Evolutionary conservation across 2,888 invertebrate species (phyloP).

Genomic region (Altica lythri): DNA sequence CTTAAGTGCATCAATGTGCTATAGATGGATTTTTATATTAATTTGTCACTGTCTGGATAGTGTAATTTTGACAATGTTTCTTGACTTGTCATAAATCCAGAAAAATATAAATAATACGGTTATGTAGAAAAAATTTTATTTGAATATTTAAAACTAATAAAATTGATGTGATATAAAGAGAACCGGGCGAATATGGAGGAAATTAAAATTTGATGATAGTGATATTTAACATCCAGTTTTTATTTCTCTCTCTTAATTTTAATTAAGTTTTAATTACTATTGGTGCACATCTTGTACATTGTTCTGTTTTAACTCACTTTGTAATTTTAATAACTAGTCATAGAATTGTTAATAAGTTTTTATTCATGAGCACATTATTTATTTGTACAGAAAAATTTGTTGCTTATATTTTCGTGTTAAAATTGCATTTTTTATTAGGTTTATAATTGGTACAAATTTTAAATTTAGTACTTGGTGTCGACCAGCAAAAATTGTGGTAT

Average conservation of each 20-base stretch:
- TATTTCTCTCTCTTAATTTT: conserved; percentile 3
- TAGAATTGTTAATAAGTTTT: conserved; percentile 49
- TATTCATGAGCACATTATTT: conserved; percentile 44
- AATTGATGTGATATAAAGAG: no score
- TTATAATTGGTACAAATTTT: conserved; percentile 16
- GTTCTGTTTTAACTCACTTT: conserved; percentile 36
- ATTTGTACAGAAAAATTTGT: conserved; percentile 48
- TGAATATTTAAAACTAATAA: no score
- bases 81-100: no score
- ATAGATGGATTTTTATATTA: no score
- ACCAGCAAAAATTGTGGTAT: neutral
- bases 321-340: conserved; percentile 51
- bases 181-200: no score
- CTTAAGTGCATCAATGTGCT: no score
- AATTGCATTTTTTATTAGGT: conserved; percentile 25
- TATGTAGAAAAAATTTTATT: no score
- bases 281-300: conserved; percentile 28
- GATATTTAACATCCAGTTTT: conserved; percentile 15
- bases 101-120: no score
- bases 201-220: conserved; percentile 12
- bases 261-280: conserved; percentile 20
- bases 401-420: conserved; percentile 42
- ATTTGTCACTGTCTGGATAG: no score
- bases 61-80: no score
- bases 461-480: conserved; percentile 6